Percentiles rank a stretch among this genome's conserved stretches.
These are phyloP conservation scores for Tenebrosternarchus preto DNA, from an alignment of 2,113 vertebrate genomes.

Conservation along the genomic window DNA sequence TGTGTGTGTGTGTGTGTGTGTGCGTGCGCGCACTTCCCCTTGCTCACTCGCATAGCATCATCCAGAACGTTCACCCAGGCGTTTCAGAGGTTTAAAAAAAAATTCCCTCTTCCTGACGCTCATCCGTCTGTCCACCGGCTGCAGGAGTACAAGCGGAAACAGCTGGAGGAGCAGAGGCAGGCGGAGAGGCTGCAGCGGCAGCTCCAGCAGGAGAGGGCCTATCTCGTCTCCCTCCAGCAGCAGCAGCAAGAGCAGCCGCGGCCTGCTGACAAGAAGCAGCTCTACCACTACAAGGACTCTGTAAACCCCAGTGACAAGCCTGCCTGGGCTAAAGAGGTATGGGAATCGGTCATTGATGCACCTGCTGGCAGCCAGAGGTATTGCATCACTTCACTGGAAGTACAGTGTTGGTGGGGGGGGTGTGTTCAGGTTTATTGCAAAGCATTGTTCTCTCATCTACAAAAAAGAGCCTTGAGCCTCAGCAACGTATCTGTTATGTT, in stretches of 20 bases:
- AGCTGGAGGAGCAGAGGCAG: constrained; percentile 96
- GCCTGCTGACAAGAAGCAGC: constrained; percentile 89
- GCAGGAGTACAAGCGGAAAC: constrained; percentile 97
- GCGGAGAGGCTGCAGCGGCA: constrained; percentile 95
- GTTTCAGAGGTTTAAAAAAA: too few relatives aligned
- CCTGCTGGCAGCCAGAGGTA: not conserved
- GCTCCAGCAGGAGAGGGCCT: constrained; percentile 93
- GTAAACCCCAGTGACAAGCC: constrained; percentile 93
- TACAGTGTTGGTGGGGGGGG: not conserved
- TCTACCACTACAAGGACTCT: constrained; percentile 98
- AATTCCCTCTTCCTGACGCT: not conserved
- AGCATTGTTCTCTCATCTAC: not conserved
- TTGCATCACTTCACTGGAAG: not conserved
- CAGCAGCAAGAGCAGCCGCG: constrained; percentile 88
- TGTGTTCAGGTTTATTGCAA: not conserved
- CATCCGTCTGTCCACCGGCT: not conserved
- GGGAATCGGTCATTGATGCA: not conserved
- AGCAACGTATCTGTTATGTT: constrained; percentile 35
- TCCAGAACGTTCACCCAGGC: too few relatives aligned
- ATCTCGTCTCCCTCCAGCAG: constrained; percentile 91
- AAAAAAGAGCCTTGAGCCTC: not conserved
- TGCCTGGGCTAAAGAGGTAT: constrained; percentile 96
- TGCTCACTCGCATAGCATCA: too few relatives aligned
- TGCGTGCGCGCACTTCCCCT: not conserved
- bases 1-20: not conserved